Conservation (phyloP, 1,140 invertebrate species). For the Neomicropteryx cornuta region DNA sequence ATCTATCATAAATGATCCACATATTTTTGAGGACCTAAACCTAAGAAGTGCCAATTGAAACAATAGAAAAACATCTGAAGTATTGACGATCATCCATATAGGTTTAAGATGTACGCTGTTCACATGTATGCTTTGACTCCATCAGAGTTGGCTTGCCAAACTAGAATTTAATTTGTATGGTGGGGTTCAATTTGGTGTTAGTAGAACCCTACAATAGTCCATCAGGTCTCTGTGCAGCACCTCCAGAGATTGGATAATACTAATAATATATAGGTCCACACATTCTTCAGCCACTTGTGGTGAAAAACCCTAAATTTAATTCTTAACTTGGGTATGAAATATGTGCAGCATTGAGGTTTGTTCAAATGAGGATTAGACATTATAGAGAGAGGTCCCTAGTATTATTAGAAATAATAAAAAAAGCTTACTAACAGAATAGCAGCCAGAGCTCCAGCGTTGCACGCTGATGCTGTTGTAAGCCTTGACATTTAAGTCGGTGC, state of each 20-base stretch:
- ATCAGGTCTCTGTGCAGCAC: conserved; percentile 6
- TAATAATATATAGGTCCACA: too few species aligned
- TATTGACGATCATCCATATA: too few species aligned
- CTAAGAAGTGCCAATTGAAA: too few species aligned
- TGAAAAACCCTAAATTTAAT: too few species aligned
- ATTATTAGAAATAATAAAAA: neutral
- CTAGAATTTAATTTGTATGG: conserved; percentile 4
- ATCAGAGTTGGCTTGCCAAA: neutral
- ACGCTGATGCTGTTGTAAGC: conserved; percentile 44
- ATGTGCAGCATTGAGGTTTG: conserved; percentile 9
- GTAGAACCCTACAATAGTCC: neutral
- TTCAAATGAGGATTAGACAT: conserved; percentile 23
- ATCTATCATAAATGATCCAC: too few species aligned
- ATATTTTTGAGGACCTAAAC: too few species aligned
- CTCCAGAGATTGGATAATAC: conserved; percentile 6
- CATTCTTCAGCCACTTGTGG: too few species aligned
- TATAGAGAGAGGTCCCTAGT: conserved; percentile 12
- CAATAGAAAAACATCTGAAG: too few species aligned
- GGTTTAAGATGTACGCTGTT: too few species aligned
- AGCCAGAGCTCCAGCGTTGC: conserved; percentile 53
- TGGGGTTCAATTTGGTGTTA: neutral
- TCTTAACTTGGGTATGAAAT: too few species aligned
- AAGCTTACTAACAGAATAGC: conserved; percentile 42
- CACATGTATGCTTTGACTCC: too few species aligned
- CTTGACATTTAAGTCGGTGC: conserved; percentile 45